Conservation (phyloP, 1,140 invertebrate genomes). For the Drosophila pandora region DNA sequence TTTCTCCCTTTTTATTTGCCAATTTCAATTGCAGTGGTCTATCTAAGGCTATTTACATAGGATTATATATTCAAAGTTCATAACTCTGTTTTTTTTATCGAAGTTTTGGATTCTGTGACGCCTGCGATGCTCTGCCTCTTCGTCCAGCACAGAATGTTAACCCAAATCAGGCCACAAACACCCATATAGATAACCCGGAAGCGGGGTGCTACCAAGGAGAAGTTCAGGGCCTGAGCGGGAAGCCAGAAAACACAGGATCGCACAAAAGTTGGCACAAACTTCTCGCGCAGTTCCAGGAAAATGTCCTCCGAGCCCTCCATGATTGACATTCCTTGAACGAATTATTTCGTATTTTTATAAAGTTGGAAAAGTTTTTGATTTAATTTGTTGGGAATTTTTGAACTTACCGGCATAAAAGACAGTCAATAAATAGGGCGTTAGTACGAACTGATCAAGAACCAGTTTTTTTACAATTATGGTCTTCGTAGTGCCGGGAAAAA, state of each 20-base stretch:
- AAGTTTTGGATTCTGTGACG: conserved; percentile 4
- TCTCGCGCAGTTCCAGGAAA: conserved; percentile 88
- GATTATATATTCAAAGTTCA: conserved; percentile 34
- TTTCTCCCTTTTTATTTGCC: conserved; percentile 67
- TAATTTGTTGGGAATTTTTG: neutral
- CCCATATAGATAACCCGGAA: conserved; percentile 90
- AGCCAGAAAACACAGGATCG: conserved; percentile 91
- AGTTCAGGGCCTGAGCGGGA: conserved; percentile 90
- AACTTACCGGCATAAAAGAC: conserved; percentile 89
- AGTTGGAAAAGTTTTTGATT: neutral
- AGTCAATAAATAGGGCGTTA: conserved; percentile 89
- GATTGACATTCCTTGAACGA: conserved; percentile 87
- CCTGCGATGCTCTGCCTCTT: conserved; percentile 85
- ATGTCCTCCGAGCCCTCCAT: conserved; percentile 88
- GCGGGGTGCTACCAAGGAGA: conserved; percentile 87
- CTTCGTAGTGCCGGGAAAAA: conserved; percentile 87
- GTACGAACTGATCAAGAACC: conserved; percentile 90
- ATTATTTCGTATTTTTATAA: neutral
- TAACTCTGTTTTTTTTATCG: conserved; percentile 20
- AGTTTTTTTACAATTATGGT: conserved; percentile 89
- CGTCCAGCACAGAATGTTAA: conserved; percentile 90
- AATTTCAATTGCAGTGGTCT: conserved; percentile 44
- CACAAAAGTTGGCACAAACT: conserved; percentile 89
- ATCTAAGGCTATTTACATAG: conserved; percentile 30
- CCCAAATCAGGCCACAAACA: conserved; percentile 89